Evolutionary conservation across 2,113 vertebrate species (phyloP), one percentile per base, ranked within the genome.

Genomic region (Lonchura striata): DNA sequence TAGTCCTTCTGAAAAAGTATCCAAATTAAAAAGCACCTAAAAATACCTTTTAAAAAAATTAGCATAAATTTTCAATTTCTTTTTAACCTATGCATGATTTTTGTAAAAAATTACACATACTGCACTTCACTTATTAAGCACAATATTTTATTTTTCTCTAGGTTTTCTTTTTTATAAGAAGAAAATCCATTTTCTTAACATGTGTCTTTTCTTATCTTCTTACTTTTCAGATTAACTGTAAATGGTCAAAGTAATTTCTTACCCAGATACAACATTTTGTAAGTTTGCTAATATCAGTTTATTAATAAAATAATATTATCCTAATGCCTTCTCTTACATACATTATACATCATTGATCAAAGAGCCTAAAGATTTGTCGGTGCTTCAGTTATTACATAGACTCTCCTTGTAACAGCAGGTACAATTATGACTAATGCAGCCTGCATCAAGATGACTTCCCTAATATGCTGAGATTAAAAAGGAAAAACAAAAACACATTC

Each of bases 381-480:
- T 81, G 6, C 37, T 92, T 91, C 80, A 56, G 22, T 75, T 94
- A 78, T 60, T 88, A 44, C 66, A 39, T 49, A 60, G 7, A 30
- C 25, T 78, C 23, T 60, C 61, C 77, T 53, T 84, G 53, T 74
- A 93, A 68, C 18, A 89, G 46, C 60, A 93, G 64, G 54, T 88
- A 82, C 65, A 86, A 75, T 93, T 93, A 83, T 94, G 64, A 92
- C 82, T 94, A 95, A 96, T 44, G 42, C 41, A 94, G 35, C 37
- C 60, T 72, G 24, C 57, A 57, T 83, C 64, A 77, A 92, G 87
- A 95, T 57, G 85, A 86, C 82, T 96, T 89, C 41, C 47, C 52
- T 74, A 93, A 96, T 95, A 95, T 50, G 64, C 61, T 90, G 64
- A 96, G 71, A 93, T 89, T 94, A 91, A 92, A 95, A 94, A 84